phyloP scores from a whole-genome alignment of 2,797 vertebrate species.

The Pseudomugil tenellus region DNA sequence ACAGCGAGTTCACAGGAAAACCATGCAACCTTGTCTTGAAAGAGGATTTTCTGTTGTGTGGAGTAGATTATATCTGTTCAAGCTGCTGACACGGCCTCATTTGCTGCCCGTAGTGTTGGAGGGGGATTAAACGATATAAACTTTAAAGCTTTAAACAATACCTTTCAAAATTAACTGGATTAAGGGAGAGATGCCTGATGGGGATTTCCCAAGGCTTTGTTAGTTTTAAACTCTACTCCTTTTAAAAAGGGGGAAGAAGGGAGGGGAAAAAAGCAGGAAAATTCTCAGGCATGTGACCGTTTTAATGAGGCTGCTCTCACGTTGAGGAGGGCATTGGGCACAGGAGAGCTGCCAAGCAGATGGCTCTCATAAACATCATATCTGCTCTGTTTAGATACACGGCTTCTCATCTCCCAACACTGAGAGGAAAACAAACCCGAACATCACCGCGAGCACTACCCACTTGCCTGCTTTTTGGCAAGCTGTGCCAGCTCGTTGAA shows the following conservation, averaged over 20 bases:
- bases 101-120: conserved; percentile 82
- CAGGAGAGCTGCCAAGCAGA: conserved; percentile 69
- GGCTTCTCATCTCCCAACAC: conserved; percentile 69
- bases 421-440: conserved; percentile 75
- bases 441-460: conserved; percentile 65
- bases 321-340: conserved; percentile 71
- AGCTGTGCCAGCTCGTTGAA: conserved; percentile 65
- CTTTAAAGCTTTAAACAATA: conserved; percentile 89
- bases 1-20: conserved; percentile 84
- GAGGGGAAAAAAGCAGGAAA: conserved; percentile 51
- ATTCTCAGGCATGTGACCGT: conserved; percentile 82
- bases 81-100: conserved; percentile 84
- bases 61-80: conserved; percentile 84
- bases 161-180: conserved; percentile 87
- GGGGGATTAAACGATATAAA: conserved; percentile 87
- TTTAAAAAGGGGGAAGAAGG: conserved; percentile 50
- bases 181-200: conserved; percentile 84
- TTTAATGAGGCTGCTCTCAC: conserved; percentile 82
- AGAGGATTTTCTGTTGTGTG: conserved; percentile 84
- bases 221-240: conserved; percentile 82
- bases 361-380: conserved; percentile 76
- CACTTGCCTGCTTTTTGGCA: conserved; percentile 74
- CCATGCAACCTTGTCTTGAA: conserved; percentile 82
- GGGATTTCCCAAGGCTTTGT: conserved; percentile 85
- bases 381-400: conserved; percentile 76